Percentiles rank a stretch among this genome's conserved stretches.
phyloP scores from a whole-genome alignment of 2,888 invertebrate species.

The Drosophila nr. medialis region DNA sequence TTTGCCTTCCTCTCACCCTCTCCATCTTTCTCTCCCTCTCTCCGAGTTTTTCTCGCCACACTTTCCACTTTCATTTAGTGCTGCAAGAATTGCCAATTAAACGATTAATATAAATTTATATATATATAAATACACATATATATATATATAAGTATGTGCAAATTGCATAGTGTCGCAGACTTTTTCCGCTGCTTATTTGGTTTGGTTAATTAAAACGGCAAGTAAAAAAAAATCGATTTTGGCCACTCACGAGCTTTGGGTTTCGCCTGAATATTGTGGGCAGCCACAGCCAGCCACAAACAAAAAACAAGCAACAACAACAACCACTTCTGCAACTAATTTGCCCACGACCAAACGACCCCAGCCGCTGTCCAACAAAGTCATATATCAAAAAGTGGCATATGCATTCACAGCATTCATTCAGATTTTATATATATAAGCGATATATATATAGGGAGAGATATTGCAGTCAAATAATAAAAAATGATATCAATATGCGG shows the following conservation, averaged over 20 bases:
- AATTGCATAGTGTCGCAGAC: slow-evolving; percentile 25
- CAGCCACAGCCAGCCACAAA: not conserved
- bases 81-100: slow-evolving; percentile 45
- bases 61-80: slow-evolving; percentile 61
- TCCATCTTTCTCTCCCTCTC: slow-evolving; percentile 4
- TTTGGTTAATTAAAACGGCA: slow-evolving; percentile 31
- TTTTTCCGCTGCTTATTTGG: slow-evolving; percentile 34
- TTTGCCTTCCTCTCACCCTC: slow-evolving; percentile 10
- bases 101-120: slow-evolving; percentile 30
- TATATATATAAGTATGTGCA: slow-evolving; percentile 17
- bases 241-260: not conserved
- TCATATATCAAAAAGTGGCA: slow-evolving; percentile 61
- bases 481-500: slow-evolving; percentile 59
- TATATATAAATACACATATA: slow-evolving; percentile 28
- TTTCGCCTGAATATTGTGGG: not conserved
- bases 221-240: slow-evolving; percentile 5
- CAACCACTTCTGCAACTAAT: not conserved
- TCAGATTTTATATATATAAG: not conserved
- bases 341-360: slow-evolving; percentile 21
- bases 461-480: slow-evolving; percentile 31
- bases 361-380: slow-evolving; percentile 16
- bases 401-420: slow-evolving; percentile 21
- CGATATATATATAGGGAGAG: not conserved
- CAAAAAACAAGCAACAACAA: not conserved
- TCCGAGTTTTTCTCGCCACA: slow-evolving; percentile 17